Conservation (phyloP, 30 jellyfish, hydroid and myxozoan genomes). For the Rhopilema esculentum region DNA sequence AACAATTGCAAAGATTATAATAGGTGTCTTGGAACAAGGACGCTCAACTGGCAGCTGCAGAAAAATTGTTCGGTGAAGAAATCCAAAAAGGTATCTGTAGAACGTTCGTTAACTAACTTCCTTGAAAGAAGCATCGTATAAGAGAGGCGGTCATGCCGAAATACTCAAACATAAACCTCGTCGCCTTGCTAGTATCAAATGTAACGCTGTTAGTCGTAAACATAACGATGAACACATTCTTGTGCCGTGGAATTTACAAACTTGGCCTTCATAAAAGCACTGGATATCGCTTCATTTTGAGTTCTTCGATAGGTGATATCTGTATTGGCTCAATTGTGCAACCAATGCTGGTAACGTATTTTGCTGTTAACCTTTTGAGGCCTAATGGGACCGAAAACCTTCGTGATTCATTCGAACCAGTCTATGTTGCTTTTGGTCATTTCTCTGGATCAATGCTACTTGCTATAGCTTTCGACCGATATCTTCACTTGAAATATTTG, state of each 20-base stretch:
- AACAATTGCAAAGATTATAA: no score
- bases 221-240: background rate
- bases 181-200: no score
- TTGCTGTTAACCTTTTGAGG: background rate
- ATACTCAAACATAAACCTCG: no score
- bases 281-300: background rate
- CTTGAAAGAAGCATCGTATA: no score
- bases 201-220: background rate
- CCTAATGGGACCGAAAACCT: background rate
- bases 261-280: background rate
- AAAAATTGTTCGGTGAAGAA: no score
- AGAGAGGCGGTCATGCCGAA: no score
- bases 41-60: no score
- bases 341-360: background rate
- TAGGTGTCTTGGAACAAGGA: no score
- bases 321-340: background rate
- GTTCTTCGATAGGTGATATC: background rate
- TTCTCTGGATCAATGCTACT: background rate
- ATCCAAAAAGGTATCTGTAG: no score
- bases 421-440: background rate
- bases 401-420: background rate
- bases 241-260: background rate
- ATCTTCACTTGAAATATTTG: background rate
- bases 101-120: no score
- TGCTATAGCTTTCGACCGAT: constrained; percentile 1